Percentiles rank a stretch among this genome's conserved stretches.
phyloP scores from a whole-genome alignment of 2,888 invertebrate genomes.

The Prosopocoilus inquinatus region DNA sequence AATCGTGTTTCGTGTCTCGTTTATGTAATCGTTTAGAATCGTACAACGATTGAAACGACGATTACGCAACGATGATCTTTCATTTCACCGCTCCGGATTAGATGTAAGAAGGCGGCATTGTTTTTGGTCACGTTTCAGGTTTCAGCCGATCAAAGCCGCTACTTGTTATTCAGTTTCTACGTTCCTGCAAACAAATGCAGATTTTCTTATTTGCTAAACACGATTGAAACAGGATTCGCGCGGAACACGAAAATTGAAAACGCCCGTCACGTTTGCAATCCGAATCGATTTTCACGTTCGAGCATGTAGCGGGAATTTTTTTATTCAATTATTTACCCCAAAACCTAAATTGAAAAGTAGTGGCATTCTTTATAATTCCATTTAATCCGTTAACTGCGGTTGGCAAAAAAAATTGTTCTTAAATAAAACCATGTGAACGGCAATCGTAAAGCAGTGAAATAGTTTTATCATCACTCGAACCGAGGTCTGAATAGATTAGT shows the following conservation, averaged over 20 bases:
- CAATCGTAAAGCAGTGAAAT: too few relatives aligned
- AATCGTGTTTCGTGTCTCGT: too few relatives aligned
- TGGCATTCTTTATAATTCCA: too few relatives aligned
- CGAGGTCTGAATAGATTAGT: too few relatives aligned
- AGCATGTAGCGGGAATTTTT: neutral
- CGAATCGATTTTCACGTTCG: neutral
- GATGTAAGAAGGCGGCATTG: constrained; percentile 9
- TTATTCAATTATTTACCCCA: neutral
- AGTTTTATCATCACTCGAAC: too few relatives aligned
- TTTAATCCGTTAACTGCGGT: too few relatives aligned
- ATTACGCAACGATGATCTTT: neutral
- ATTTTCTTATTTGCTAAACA: neutral
- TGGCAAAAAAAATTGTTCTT: too few relatives aligned
- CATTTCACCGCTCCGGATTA: constrained; percentile 3
- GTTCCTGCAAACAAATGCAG: constrained; percentile 1
- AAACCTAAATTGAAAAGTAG: too few relatives aligned
- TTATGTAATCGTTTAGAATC: too few relatives aligned
- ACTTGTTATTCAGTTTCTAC: constrained; percentile 3
- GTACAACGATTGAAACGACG: neutral
- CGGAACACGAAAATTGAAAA: neutral
- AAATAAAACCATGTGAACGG: too few relatives aligned
- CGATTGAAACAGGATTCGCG: neutral
- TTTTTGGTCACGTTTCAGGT: constrained; percentile 11
- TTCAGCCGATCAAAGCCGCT: neutral
- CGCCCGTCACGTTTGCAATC: neutral